phyloP scores from a whole-genome alignment of 1,140 invertebrate genomes.

The Mactra quadrangularis region DNA sequence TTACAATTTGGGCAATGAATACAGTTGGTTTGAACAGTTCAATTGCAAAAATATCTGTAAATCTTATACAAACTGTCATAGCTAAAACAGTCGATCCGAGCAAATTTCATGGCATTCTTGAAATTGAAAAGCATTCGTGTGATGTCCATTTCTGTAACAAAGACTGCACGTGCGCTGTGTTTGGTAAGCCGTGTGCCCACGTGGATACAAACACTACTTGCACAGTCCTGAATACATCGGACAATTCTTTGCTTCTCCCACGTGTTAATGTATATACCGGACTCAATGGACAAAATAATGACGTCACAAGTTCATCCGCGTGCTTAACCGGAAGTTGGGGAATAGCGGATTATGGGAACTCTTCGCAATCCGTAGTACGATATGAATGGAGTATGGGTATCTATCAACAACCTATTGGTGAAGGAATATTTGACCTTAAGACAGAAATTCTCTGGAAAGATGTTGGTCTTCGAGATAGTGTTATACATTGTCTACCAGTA shows the following conservation, averaged over 20 bases:
- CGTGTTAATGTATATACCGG: background rate
- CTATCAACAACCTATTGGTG: background rate
- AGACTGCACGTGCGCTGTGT: conserved; percentile 28
- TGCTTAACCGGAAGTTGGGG: conserved; percentile 13
- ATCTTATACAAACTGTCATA: no score
- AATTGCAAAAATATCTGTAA: conserved; percentile 18
- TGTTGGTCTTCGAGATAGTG: background rate
- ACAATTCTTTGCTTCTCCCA: background rate
- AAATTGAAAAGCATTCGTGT: conserved; percentile 35
- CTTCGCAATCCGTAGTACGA: background rate
- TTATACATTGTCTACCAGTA: background rate
- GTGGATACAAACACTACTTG: background rate
- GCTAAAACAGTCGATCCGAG: no score
- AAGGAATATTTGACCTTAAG: conserved; percentile 11
- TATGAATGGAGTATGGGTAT: conserved; percentile 41
- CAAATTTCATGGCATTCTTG: background rate
- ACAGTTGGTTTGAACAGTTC: conserved; percentile 21
- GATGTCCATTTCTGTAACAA: conserved; percentile 31
- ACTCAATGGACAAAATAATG: background rate
- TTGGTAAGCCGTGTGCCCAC: background rate
- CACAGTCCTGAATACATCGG: background rate
- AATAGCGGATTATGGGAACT: background rate
- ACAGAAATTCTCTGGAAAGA: conserved; percentile 9
- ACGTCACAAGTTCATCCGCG: conserved; percentile 10
- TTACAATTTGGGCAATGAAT: conserved; percentile 37